Evolutionary conservation across 2,113 vertebrate species (phyloP), one percentile per base, ranked within the genome.

Genomic region (Vireo altiloquus): DNA sequence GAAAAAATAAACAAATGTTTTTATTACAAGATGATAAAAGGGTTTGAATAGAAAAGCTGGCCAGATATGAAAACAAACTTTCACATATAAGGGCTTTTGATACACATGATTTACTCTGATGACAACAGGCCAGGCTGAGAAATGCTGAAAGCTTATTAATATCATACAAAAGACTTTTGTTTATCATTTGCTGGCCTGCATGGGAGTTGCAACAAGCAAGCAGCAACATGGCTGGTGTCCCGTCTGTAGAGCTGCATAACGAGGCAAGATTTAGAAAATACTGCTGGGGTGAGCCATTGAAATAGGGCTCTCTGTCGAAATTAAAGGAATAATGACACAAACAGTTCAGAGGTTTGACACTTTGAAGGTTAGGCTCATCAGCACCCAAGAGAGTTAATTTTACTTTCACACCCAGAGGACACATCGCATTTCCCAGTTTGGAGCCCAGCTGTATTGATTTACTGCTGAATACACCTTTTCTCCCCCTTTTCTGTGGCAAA

Each of bases 131-230:
- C 97, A 89, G 2, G 3, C 95, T 92, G 95, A 95, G 93, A 94
- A 98, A 96, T 93, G 94, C 94, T 97, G 97, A 98, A 98, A 98
- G 96, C 97, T 97, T 97, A 98, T 98, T 98, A 98, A 98, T 98
- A 97, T 96, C 47, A 97, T 92, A 98, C 98, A 98, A 98, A 98
- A 97, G 97, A 96, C 97, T 98, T 98, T 98, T 98, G 98, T 98
- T 97, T 98, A 98, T 98, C 96, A 82, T 95, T 97, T 96, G 64
- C 96, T 6, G 50, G 97, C 95, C 97, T 97, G 98, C 97, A 98
- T 97, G 97, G 97, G 96, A 98, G 98, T 94, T 90, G 96, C 97
- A 97, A 96, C 95, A 95, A 96, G 96, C 96, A 92, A 95, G 96
- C 85, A 96, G 94, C 95, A 96, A 78, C 96, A 76, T 89, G 93